phyloP scores from a whole-genome alignment of 2,113 vertebrate genomes.

The Acrocephalus arundinaceus region DNA sequence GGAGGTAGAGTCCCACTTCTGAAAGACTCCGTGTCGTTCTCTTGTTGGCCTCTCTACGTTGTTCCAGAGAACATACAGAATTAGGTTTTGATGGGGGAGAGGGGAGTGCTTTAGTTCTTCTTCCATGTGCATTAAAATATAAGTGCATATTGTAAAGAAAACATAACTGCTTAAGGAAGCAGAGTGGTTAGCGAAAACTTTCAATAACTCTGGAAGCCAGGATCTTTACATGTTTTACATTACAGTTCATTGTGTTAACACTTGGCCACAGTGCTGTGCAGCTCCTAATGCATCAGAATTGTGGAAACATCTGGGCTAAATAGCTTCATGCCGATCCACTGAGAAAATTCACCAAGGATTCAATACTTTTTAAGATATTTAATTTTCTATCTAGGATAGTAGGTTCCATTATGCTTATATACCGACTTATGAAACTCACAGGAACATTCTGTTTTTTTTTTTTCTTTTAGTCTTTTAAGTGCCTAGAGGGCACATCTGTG shows the following conservation, averaged over 20 bases:
- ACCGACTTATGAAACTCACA: constrained; percentile 37
- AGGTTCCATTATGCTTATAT: constrained; percentile 5
- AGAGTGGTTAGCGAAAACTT: constrained; percentile 19
- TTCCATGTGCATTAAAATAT: not conserved
- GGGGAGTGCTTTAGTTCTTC: not conserved
- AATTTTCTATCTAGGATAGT: constrained; percentile 6
- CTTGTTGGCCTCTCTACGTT: not conserved
- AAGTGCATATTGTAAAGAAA: not conserved
- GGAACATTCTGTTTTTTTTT: not conserved
- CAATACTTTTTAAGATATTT: constrained; percentile 21
- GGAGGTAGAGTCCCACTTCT: not conserved
- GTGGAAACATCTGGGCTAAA: constrained; percentile 67
- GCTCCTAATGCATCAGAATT: constrained; percentile 54
- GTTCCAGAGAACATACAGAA: not conserved
- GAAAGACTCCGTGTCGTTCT: not conserved
- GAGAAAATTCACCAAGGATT: constrained; percentile 60
- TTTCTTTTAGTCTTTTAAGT: not conserved
- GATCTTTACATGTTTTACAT: constrained; percentile 54
- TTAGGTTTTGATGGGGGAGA: not conserved
- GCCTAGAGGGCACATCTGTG: constrained; percentile 28
- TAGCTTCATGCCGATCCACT: constrained; percentile 58
- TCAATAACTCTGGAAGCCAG: constrained; percentile 28
- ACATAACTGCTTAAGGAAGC: not conserved
- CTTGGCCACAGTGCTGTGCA: constrained; percentile 4
- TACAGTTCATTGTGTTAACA: constrained; percentile 40